phyloP scores from a whole-genome alignment of 2,113 vertebrate genomes.

The Charina bottae region DNA sequence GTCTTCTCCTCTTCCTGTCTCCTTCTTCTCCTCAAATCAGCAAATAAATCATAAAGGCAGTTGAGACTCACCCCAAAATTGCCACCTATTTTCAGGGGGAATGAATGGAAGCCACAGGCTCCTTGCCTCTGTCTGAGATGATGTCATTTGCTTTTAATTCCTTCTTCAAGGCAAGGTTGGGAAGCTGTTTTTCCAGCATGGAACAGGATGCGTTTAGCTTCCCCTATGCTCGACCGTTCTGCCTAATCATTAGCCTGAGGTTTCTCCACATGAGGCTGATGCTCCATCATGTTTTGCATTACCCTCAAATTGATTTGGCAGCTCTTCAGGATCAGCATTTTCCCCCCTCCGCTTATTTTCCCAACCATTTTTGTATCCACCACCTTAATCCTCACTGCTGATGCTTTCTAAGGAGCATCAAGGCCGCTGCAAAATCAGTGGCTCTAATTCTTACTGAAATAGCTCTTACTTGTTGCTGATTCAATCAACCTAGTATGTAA shows the following conservation, averaged over 20 bases:
- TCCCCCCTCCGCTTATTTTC: neutral
- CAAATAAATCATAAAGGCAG: too few species aligned
- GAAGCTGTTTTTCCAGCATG: neutral
- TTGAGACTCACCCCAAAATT: too few species aligned
- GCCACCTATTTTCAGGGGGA: too few species aligned
- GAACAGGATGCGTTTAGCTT: conserved; percentile 47
- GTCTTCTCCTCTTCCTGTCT: too few species aligned
- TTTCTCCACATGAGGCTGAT: conserved; percentile 57
- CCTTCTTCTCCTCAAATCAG: too few species aligned
- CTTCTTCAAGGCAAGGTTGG: neutral
- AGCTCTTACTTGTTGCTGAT: neutral
- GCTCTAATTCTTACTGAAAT: neutral
- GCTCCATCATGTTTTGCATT: conserved; percentile 60
- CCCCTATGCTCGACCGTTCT: conserved; percentile 71
- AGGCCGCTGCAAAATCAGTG: neutral
- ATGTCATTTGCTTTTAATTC: neutral
- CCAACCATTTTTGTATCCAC: neutral
- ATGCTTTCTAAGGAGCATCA: neutral
- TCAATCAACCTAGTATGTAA: neutral
- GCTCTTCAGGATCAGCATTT: conserved; percentile 42
- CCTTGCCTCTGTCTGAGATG: neutral
- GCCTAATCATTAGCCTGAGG: conserved; percentile 66
- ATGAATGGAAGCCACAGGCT: too few species aligned
- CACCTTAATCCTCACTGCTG: neutral
- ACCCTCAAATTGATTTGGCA: conserved; percentile 50